Base-by-base conservation (phyloP, 23 tunicate genomes). In the Styela clava region DNA sequence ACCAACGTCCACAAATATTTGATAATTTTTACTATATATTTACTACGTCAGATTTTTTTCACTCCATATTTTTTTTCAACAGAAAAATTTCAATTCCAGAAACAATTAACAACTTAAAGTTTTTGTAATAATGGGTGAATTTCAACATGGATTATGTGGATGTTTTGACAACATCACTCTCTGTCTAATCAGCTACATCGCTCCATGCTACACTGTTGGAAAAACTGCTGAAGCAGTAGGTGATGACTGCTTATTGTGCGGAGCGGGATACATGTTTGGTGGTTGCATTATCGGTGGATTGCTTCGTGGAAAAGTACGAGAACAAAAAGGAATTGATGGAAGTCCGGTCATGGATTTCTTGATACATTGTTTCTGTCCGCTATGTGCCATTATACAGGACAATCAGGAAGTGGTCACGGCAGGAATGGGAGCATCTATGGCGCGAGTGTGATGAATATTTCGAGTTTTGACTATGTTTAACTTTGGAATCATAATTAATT, bases 341-440 rank as follows among this genome's bases (percentile, higher is more conserved):
- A 35, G 37, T 19, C n/a, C 51, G 1, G 34, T 34, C 62, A 36
- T 9, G 44, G 94, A 89, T 44, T 74, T 84, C 12, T 33, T 84
- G 23, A 70, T 62, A 33, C 82, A 84, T 33, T 28, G 56, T 9
- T 84, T 73, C 70, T 89, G 94, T 63, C 85, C 88, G 2, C 52
- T 64, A 3, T 89, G 94, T 37, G 94, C 94, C 18, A 22, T 89
- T 28, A 62, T 84, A 2, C 94, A 89, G 64, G 94, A 89, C 18
- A 35, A 73, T 62, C 71, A 70, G 33, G 94, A 89, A 52, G 81
- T 89, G 2, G 77, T 28, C 5, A 5, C 37, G 3, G 22, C 65
- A 3, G 31, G 63, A 16, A 32, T 31, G 23, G 88, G 82, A 30
- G 74, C 63, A 1, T 68, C 88, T 0, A 84, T 84, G 76, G 78